These are phyloP conservation scores for Sicus ferrugineus DNA, from an alignment of 2,888 invertebrate species.

Conservation along the genomic window DNA sequence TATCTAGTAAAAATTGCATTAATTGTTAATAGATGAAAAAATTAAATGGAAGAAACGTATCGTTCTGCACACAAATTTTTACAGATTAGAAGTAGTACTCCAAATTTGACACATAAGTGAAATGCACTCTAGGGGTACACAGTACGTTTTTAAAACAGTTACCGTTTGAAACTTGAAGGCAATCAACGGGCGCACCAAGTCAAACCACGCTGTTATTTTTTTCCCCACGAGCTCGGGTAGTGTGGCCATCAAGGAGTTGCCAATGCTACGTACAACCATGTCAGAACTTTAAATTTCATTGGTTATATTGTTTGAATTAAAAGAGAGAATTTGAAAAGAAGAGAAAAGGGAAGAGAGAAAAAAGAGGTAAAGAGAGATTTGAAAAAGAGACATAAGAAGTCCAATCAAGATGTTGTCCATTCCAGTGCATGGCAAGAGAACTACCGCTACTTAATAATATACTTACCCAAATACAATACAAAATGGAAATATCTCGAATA, in stretches of 20 bases:
- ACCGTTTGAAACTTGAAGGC: slow-evolving; percentile 95
- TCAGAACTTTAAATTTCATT: slow-evolving; percentile 71
- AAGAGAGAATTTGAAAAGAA: neutral
- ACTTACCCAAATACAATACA: slow-evolving; percentile 93
- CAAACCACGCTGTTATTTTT: slow-evolving; percentile 91
- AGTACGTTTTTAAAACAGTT: slow-evolving; percentile 61
- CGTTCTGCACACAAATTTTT: no score
- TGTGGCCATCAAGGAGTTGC: slow-evolving; percentile 89
- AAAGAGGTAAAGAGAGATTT: neutral
- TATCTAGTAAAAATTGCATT: slow-evolving; percentile 70
- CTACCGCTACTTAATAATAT: neutral
- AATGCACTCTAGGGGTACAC: neutral
- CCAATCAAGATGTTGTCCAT: no score
- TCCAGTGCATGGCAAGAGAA: slow-evolving; percentile 1
- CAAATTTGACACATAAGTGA: neutral
- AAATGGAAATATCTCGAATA: slow-evolving; percentile 98
- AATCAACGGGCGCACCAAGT: slow-evolving; percentile 88
- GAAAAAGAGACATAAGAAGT: no score
- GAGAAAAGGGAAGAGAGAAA: slow-evolving; percentile 4
- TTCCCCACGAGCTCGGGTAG: slow-evolving; percentile 87
- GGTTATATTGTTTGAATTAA: neutral
- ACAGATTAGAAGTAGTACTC: neutral
- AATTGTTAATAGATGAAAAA: neutral
- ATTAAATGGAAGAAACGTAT: neutral
- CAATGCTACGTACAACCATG: slow-evolving; percentile 88